Base-by-base conservation (phyloP, 2,888 invertebrate genomes). In the Eilema depressum region DNA sequence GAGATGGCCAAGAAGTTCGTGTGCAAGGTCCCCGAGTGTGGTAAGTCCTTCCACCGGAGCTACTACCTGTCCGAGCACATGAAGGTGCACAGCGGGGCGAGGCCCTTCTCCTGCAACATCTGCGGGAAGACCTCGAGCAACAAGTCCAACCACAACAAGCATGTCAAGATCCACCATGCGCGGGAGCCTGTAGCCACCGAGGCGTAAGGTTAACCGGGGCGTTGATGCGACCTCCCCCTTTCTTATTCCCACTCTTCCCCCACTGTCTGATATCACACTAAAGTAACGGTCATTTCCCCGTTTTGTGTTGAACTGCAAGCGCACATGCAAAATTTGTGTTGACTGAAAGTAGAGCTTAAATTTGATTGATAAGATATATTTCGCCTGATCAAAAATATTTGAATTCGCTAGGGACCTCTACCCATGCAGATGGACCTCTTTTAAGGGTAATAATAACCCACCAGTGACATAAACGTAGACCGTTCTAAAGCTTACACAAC, bases 111-210 rank as follows among this genome's bases (percentile, higher is more conserved):
- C 0, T 98, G 98, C 92, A 97, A 97, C 85, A 97, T 98, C 72
- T 98, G 98, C 91, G 98, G 98, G 41, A 98, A 98, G 93, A 97
- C 98, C 12, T 98, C 98, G 64, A 97, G 98, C 82, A 98, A 98
- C 69, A 98, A 98, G 92, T 98, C 98, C 62, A 98, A 98, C 93
- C 98, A 98, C 86, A 98, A 98, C 86, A 98, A 98, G 90, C 98
- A 98, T 91, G 96, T 98, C 72, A 97, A 97, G 93, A 98, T 98
- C 83, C 98, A 98, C 91, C 98, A 98, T 93, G 98, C 98, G 67
- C 95, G 98, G 68, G 98, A 98, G 90, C 97, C 98, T 56, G 97
- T 98, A 78, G 98, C 97, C 80, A 98, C 98, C 12, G 98, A 98
- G 88, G 97, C 97, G 90, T 97, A 66, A 60, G 66, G 59, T 10